phyloP scores from a whole-genome alignment of 2,888 invertebrate genomes.

The Apantesis nais region DNA sequence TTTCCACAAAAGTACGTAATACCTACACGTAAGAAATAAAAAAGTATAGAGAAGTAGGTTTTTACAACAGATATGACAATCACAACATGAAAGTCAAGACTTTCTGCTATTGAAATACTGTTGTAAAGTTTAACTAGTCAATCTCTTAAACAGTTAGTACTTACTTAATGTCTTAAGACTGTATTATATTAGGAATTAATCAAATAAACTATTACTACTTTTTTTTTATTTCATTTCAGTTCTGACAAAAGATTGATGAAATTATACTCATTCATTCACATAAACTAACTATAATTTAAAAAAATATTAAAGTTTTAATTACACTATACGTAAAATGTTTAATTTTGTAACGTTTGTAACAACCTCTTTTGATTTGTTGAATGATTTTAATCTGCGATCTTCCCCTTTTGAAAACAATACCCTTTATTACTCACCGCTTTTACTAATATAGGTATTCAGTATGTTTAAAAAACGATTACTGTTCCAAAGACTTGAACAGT shows the following conservation, averaged over 20 bases:
- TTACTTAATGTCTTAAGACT: too few relatives aligned
- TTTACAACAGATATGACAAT: too few relatives aligned
- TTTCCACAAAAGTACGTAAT: neutral
- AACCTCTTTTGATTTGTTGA: neutral
- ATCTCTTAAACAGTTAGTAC: too few relatives aligned
- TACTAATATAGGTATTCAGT: slow-evolving; percentile 9
- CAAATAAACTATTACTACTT: too few relatives aligned
- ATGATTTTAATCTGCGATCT: neutral
- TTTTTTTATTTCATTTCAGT: too few relatives aligned
- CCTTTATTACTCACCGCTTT: neutral
- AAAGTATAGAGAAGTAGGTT: too few relatives aligned
- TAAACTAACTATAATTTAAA: neutral
- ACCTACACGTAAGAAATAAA: neutral
- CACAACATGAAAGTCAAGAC: neutral
- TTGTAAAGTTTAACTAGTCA: neutral
- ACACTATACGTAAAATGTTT: neutral
- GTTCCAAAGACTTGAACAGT: slow-evolving; percentile 24
- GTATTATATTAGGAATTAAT: too few relatives aligned
- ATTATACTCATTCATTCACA: too few relatives aligned
- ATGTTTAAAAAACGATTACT: slow-evolving; percentile 20
- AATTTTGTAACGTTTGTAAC: neutral
- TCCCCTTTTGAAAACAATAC: neutral
- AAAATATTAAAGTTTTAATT: too few relatives aligned
- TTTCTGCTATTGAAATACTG: neutral
- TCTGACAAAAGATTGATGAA: too few relatives aligned